Base-by-base conservation (phyloP, 2,113 vertebrate species). In the Ramphastos sulfuratus region DNA sequence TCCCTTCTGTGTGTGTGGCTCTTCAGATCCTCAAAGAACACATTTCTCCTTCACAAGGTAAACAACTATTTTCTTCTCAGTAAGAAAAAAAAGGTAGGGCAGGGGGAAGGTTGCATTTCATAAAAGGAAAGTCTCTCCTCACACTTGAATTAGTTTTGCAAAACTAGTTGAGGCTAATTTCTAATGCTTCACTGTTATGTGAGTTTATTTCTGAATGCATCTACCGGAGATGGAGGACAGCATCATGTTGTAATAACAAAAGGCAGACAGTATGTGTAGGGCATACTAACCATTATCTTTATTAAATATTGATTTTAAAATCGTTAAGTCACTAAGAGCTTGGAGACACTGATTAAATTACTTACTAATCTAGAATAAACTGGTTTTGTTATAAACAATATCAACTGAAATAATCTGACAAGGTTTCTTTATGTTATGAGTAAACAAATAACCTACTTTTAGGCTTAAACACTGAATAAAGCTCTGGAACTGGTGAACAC, bases 221-320 rank as follows among this genome's bases (percentile, higher is more conserved):
- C 35, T 89, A 33, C 48, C 64, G 79, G n/a, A 86, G 48, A 59
- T 37, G 59, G 50, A 66, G 69, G 77, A 90, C 82, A 92, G 42
- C 31, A 82, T 67, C 13, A 30, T 31, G 60, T 71, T 94, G 59
- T 63, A 93, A 67, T 85, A 93, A 91, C 21, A 95, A 71, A 52
- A 92, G 67, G 31, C 55, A 83, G 66, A 75, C 85, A 83, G 59
- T 55, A 91, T 96, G 77, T 86, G 82, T 94, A 94, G 84, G 94
- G 91, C 94, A 97, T 90, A 95, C 88, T 87, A 89, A 96, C 46
- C 93, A 97, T 97, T 97, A 97, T 95, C 95, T 96, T 98, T 98
- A 98, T 98, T 98, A 98, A 98, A 98, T 97, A 98, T 98, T 97
- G 97, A 98, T 98, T 98, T 98, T 95, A 65, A 97, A 96, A 97